phyloP scores from a whole-genome alignment of 2,888 invertebrate species.

The Trichopoda pennipes region DNA sequence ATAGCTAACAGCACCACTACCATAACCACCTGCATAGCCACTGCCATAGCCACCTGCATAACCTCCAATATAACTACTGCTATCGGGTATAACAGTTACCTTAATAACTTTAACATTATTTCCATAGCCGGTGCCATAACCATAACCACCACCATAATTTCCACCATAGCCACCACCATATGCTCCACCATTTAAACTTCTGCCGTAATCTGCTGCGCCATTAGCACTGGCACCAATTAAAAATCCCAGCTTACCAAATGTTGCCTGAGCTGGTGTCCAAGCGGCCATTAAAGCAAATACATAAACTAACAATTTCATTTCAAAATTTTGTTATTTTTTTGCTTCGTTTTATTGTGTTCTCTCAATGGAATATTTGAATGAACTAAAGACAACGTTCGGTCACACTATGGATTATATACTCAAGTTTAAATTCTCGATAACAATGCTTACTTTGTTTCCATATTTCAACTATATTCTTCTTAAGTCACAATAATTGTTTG shows the following conservation, averaged over 20 bases:
- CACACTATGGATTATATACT: slow-evolving; percentile 59
- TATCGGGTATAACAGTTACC: slow-evolving; percentile 73
- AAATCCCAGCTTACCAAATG: slow-evolving; percentile 74
- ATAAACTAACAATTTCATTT: slow-evolving; percentile 70
- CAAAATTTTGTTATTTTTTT: slow-evolving; percentile 13
- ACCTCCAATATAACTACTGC: slow-evolving; percentile 47
- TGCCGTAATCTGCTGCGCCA: slow-evolving; percentile 46
- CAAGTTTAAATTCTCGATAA: slow-evolving; percentile 22
- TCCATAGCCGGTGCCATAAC: slow-evolving; percentile 62
- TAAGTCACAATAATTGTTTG: slow-evolving; percentile 53
- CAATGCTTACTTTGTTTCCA: slow-evolving; percentile 55
- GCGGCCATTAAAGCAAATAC: slow-evolving; percentile 51
- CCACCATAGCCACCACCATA: slow-evolving; percentile 42
- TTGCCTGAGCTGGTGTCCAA: slow-evolving; percentile 71
- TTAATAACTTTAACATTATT: slow-evolving; percentile 75
- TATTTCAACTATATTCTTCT: slow-evolving; percentile 20
- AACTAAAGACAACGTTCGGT: slow-evolving; percentile 69
- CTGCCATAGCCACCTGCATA: slow-evolving; percentile 32
- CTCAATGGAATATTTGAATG: slow-evolving; percentile 59
- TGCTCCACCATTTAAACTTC: slow-evolving; percentile 48
- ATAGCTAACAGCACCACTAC: slow-evolving; percentile 22
- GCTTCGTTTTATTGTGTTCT: slow-evolving; percentile 28
- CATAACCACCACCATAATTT: slow-evolving; percentile 57
- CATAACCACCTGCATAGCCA: slow-evolving; percentile 17
- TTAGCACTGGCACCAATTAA: slow-evolving; percentile 67